These are phyloP conservation scores for Tachysurus vachellii DNA, from an alignment of 2,113 vertebrate genomes.

Conservation along the genomic window DNA sequence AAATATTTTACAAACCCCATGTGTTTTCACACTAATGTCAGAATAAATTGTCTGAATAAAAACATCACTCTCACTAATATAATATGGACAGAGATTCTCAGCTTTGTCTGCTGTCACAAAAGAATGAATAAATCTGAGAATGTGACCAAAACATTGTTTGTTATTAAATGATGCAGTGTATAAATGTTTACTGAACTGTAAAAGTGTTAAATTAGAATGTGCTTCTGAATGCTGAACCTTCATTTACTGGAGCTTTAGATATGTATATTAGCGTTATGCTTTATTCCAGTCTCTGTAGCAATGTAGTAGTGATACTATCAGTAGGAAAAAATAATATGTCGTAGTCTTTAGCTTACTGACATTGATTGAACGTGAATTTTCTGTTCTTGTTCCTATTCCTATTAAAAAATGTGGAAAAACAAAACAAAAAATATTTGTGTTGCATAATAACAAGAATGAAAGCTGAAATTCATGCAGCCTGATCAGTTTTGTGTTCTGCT, in stretches of 20 bases:
- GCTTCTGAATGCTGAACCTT: background rate
- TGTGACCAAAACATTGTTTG: background rate
- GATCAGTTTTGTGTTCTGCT: background rate
- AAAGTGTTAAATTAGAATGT: background rate
- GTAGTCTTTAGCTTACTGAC: background rate
- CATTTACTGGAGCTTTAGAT: background rate
- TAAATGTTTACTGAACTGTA: constrained; percentile 2
- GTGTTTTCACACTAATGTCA: background rate
- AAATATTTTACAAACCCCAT: background rate
- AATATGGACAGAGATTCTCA: background rate
- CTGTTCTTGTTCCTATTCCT: background rate
- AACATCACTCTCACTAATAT: background rate
- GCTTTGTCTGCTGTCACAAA: constrained; percentile 17
- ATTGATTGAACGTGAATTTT: background rate
- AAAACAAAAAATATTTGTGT: background rate
- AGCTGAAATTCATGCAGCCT: background rate
- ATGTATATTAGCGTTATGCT: background rate
- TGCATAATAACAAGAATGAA: background rate
- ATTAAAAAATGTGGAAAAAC: background rate
- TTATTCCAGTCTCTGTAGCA: background rate
- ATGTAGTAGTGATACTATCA: background rate
- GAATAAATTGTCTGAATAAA: constrained; percentile 23
- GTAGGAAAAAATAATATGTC: background rate
- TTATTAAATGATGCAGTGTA: constrained; percentile 1
- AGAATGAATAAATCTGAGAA: background rate